Evolutionary conservation across 2,113 vertebrate genomes (phyloP), one percentile per base, ranked within the genome.

Genomic region (Trematocara variabile): DNA sequence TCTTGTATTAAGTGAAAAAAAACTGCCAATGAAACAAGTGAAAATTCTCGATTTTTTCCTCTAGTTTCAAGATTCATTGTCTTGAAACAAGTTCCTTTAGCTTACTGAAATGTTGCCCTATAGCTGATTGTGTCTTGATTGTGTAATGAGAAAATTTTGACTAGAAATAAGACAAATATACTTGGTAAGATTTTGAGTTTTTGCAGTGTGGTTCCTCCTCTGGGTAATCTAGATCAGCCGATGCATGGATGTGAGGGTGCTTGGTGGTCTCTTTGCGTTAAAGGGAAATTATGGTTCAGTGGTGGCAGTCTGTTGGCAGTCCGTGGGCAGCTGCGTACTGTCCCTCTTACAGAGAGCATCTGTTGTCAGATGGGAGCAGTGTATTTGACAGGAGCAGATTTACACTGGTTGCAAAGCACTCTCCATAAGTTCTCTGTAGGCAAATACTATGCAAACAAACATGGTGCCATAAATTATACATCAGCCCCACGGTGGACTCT

Each of bases 281-380:
- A 20, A 39, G 60, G 10, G 34, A 39, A 65, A 39, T 39, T 65
- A 39, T 65, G 34, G n/a, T 8, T 20, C 60, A 65, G 60, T 20
- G n/a, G 60, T 39, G 60, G 34, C 34, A 39, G 60, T 39, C 18
- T 65, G 60, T 5, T 39, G 60, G 33, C 60, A 39, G 60, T 39
- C 60, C 0, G 0, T 65, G 34, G 34, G 34, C 60, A 22, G 60
- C 60, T 65, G 60, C 0, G 0, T 39, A 65, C 60, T 39, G 34
- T 39, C 60, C 60, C 18, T 65, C n/a, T 39, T 65, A 20, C 11
- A 65, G 60, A 39, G 34, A 39, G n/a, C 58, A 65, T 65, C 60
- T 65, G 60, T 65, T 65, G 34, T 39, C 60, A 65, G 60, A 22
- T 65, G 34, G 34, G 34, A 65, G 60, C 34, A 8, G 60, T 65